Conservation (phyloP, 1,140 invertebrate species). For the Penaeus japonicus region DNA sequence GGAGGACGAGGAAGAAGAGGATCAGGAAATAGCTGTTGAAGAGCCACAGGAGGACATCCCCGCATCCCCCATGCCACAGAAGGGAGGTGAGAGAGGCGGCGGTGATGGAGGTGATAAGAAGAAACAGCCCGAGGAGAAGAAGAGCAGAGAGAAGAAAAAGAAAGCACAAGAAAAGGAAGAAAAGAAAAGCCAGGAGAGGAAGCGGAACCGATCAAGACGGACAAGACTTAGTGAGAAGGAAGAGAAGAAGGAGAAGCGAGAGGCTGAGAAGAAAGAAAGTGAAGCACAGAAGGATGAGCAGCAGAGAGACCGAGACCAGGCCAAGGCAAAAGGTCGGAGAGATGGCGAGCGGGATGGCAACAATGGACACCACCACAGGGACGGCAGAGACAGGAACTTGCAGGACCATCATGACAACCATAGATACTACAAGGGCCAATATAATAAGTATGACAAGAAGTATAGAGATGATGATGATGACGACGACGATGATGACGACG, state of each 20-base stretch:
- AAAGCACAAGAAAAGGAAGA: neutral
- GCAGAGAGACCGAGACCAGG: neutral
- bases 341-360: neutral
- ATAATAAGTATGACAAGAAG: constrained; percentile 48
- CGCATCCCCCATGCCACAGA: neutral
- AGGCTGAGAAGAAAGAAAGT: constrained; percentile 28
- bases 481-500: constrained; percentile 29
- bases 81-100: neutral
- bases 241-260: constrained; percentile 11
- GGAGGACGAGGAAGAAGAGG: neutral
- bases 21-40: neutral
- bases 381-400: neutral
- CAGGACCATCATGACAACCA: neutral
- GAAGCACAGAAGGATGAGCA: constrained; percentile 1
- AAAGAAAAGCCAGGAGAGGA: neutral
- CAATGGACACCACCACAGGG: neutral
- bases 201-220: neutral
- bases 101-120: constrained; percentile 29
- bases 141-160: neutral
- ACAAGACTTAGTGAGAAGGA: neutral
- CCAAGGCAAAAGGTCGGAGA: neutral
- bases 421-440: constrained; percentile 50
- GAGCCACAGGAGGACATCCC: neutral
- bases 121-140: constrained; percentile 21
- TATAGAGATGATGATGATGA: constrained; percentile 26